A percentile compares a stretch with the other conserved stretches of the same genome.
Evolutionary conservation across 1,140 invertebrate species (phyloP).

Genomic region (Venustaconcha ellipsiformis): DNA sequence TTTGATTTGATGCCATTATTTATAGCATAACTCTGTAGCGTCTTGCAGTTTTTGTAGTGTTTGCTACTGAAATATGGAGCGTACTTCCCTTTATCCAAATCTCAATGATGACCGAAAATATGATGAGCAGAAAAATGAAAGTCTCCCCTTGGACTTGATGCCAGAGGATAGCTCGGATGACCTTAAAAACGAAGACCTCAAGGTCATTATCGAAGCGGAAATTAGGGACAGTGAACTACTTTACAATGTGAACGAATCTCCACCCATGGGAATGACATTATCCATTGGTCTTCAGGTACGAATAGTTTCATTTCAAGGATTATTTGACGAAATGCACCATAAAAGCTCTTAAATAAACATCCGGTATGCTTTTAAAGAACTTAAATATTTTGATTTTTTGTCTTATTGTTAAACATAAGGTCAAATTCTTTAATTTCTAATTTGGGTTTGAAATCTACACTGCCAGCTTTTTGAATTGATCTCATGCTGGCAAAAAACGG

Average conservation of each 20-base stretch:
- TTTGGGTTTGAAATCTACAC: background rate
- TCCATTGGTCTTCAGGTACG: slow-evolving; percentile 19
- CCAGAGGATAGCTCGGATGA: background rate
- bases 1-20: too few relatives aligned
- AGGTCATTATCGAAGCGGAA: slow-evolving; percentile 12
- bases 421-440: background rate
- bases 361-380: background rate
- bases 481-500: too few relatives aligned
- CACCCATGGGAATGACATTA: slow-evolving; percentile 9
- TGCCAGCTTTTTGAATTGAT: background rate
- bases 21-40: too few relatives aligned
- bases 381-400: background rate
- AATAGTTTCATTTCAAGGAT: background rate
- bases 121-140: too few relatives aligned
- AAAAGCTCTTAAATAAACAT: background rate
- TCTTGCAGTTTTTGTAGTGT: too few relatives aligned
- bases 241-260: slow-evolving; percentile 14
- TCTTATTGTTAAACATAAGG: background rate
- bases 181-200: too few relatives aligned
- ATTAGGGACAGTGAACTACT: slow-evolving; percentile 1
- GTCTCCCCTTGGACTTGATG: background rate
- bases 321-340: background rate
- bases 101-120: too few relatives aligned
- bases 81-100: too few relatives aligned
- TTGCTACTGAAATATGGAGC: too few relatives aligned